These are phyloP conservation scores for Pogonocherus hispidulus DNA, from an alignment of 2,888 invertebrate species.

Conservation along the genomic window DNA sequence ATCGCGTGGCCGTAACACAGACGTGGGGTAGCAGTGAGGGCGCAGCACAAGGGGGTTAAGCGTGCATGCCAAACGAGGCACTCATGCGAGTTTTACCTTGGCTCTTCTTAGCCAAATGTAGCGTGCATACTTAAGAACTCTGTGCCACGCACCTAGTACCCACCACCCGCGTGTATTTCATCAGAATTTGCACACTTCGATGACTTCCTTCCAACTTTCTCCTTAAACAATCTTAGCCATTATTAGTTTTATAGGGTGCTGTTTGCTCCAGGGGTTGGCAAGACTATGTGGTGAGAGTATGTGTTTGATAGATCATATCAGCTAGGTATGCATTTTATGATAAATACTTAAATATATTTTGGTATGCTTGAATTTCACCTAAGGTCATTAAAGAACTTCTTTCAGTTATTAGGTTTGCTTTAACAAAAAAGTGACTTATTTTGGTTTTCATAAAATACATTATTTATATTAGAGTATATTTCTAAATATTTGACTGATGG, in stretches of 20 bases:
- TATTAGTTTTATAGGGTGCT: conserved; percentile 57
- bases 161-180: conserved; percentile 58
- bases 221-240: conserved; percentile 57
- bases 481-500: no score
- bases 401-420: no score
- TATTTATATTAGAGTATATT: no score
- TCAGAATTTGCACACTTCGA: conserved; percentile 60
- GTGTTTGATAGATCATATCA: no score
- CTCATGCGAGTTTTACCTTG: conserved; percentile 59
- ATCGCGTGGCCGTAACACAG: conserved; percentile 52
- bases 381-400: no score
- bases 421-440: no score
- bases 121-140: conserved; percentile 61
- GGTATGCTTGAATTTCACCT: no score
- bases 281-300: not conserved
- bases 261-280: conserved; percentile 44
- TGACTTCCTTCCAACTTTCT: conserved; percentile 57
- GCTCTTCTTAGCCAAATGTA: conserved; percentile 64
- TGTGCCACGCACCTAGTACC: conserved; percentile 33
- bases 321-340: not conserved
- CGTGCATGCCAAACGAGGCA: conserved; percentile 61
- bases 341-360: no score
- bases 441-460: no score
- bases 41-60: conserved; percentile 59
- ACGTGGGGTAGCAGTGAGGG: conserved; percentile 47